These are phyloP conservation scores for Linnaemya vulpina DNA, from an alignment of 2,888 invertebrate genomes.

Conservation along the genomic window DNA sequence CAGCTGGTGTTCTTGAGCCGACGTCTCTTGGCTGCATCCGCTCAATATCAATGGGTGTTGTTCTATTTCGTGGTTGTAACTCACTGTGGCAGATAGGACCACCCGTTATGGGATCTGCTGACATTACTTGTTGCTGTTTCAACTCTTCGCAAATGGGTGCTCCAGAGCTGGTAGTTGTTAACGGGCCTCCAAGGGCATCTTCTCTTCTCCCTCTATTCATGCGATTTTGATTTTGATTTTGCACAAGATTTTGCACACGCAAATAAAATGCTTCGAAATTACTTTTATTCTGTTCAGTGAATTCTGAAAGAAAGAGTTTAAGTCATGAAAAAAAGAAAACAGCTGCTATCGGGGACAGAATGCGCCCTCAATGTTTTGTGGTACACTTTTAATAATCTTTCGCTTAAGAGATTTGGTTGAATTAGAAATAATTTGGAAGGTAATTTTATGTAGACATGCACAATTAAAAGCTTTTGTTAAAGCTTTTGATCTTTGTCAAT, in stretches of 20 bases:
- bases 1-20: no score
- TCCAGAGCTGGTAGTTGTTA: no score
- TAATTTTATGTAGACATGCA: no score
- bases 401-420: no score
- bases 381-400: no score
- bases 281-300: slow-evolving; percentile 73
- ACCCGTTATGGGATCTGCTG: no score
- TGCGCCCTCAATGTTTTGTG: no score
- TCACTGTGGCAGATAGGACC: no score
- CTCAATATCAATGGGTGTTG: not conserved
- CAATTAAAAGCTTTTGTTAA: no score
- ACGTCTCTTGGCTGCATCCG: no score
- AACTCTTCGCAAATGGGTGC: not conserved
- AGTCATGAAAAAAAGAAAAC: not conserved
- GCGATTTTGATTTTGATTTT: slow-evolving; percentile 34
- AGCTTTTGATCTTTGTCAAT: no score
- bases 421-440: no score
- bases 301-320: slow-evolving; percentile 69
- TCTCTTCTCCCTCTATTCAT: not conserved
- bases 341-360: not conserved
- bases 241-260: slow-evolving; percentile 55
- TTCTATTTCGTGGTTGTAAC: not conserved
- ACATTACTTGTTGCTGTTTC: not conserved
- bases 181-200: not conserved
- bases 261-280: slow-evolving; percentile 72